A percentile compares a stretch with the other conserved stretches of the same genome.
Conservation (phyloP, 2,113 vertebrate species). For the Takifugu bimaculatus region DNA sequence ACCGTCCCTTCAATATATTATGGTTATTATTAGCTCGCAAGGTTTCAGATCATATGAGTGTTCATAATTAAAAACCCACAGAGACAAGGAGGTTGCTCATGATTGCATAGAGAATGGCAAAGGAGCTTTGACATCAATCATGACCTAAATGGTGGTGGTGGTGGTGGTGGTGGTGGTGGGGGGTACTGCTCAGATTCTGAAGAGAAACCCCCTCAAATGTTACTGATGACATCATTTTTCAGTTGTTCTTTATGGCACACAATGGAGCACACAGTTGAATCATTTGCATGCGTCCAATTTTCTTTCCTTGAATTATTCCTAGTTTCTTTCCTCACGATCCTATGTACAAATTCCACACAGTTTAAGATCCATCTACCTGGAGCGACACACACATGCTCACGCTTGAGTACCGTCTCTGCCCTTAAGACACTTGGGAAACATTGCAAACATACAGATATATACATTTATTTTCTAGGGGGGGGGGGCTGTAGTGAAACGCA, state of each 20-base stretch:
- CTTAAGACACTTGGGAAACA: conserved; percentile 36
- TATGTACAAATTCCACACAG: conserved; percentile 48
- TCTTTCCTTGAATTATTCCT: conserved; percentile 18
- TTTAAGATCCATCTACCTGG: conserved; percentile 29
- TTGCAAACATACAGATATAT: conserved; percentile 35
- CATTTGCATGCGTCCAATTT: conserved; percentile 46
- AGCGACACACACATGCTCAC: conserved; percentile 42
- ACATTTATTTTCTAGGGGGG: not conserved
- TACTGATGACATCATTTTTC: not conserved
- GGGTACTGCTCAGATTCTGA: not conserved
- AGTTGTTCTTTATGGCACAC: conserved; percentile 18
- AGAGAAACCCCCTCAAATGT: not conserved
- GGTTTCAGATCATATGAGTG: no score
- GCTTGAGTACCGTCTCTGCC: conserved; percentile 25
- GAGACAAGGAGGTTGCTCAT: not conserved
- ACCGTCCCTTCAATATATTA: not conserved
- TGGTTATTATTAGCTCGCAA: not conserved
- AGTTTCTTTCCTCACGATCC: conserved; percentile 1
- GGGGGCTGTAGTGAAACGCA: conserved; percentile 10
- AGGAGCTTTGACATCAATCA: not conserved
- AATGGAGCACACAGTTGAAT: conserved; percentile 24
- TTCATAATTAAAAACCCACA: not conserved
- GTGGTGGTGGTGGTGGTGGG: not conserved
- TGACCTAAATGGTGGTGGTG: not conserved
- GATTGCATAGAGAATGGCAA: conserved; percentile 24